A percentile compares a stretch with the other conserved stretches of the same genome.
phyloP scores from a whole-genome alignment of 2,113 vertebrate genomes.

The Sminthopsis crassicaudata region DNA sequence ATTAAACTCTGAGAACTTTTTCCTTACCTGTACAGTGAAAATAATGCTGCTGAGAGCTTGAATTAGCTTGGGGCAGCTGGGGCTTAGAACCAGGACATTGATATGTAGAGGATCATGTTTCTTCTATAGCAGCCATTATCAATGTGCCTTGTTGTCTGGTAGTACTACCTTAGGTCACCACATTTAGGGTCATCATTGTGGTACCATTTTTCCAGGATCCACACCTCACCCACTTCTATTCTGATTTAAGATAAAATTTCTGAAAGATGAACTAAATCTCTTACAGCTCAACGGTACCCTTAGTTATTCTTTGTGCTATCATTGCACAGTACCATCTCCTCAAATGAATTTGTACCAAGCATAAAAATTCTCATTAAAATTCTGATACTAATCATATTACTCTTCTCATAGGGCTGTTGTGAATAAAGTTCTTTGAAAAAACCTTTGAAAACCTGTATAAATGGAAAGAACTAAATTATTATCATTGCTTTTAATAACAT shows the following conservation, averaged over 20 bases:
- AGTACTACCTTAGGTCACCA: not conserved
- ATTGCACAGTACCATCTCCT: not conserved
- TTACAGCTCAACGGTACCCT: not conserved
- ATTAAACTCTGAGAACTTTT: not conserved
- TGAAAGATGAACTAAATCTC: not conserved
- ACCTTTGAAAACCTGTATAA: not conserved
- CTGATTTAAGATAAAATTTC: not conserved
- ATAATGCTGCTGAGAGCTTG: not conserved
- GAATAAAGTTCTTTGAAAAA: not conserved
- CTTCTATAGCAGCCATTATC: not conserved
- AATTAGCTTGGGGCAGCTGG: not conserved
- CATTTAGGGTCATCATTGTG: too few species aligned
- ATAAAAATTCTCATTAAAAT: not conserved
- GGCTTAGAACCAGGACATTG: not conserved
- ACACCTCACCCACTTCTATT: not conserved
- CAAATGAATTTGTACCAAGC: not conserved
- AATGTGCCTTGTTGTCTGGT: not conserved
- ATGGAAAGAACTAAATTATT: not conserved
- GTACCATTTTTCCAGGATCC: not conserved
- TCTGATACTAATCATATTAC: not conserved
- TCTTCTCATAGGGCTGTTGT: not conserved
- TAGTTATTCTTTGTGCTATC: not conserved
- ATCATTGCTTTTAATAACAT: not conserved
- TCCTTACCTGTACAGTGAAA: not conserved
- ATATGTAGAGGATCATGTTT: not conserved